These are phyloP conservation scores for Cyphomyrus discorhynchus DNA, from an alignment of 2,113 vertebrate genomes.

Conservation along the genomic window DNA sequence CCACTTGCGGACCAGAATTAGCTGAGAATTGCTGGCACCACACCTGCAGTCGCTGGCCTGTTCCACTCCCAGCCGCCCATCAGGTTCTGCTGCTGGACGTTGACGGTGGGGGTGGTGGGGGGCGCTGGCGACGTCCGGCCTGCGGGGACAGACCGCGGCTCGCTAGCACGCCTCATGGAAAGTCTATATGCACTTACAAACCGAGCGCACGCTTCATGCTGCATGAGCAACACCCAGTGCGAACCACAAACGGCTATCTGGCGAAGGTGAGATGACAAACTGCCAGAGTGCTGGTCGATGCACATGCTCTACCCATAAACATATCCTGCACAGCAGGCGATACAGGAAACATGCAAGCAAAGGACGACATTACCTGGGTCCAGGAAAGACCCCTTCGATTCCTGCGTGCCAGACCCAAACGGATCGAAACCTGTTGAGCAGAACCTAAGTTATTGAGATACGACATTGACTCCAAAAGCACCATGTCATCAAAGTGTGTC, in stretches of 20 bases:
- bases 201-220: background rate
- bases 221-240: background rate
- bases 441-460: background rate
- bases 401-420: conserved; percentile 77
- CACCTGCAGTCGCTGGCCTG: conserved; percentile 56
- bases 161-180: too few relatives aligned
- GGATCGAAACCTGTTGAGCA: conserved; percentile 69
- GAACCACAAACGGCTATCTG: background rate
- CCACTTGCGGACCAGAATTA: background rate
- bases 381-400: conserved; percentile 83
- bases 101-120: conserved; percentile 76
- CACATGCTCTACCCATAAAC: conserved; percentile 62
- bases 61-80: conserved; percentile 89
- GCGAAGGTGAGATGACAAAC: background rate
- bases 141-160: conserved; percentile 25
- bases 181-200: background rate
- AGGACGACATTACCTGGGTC: conserved; percentile 67
- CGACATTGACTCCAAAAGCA: background rate
- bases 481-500: background rate
- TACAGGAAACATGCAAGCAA: conserved; percentile 78
- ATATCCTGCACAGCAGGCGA: conserved; percentile 74
- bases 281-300: background rate
- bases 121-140: conserved; percentile 65
- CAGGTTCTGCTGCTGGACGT: conserved; percentile 86
- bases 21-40: background rate